These are phyloP conservation scores for Drosophila glabriapex DNA, from an alignment of 2,888 invertebrate species.

Conservation along the genomic window DNA sequence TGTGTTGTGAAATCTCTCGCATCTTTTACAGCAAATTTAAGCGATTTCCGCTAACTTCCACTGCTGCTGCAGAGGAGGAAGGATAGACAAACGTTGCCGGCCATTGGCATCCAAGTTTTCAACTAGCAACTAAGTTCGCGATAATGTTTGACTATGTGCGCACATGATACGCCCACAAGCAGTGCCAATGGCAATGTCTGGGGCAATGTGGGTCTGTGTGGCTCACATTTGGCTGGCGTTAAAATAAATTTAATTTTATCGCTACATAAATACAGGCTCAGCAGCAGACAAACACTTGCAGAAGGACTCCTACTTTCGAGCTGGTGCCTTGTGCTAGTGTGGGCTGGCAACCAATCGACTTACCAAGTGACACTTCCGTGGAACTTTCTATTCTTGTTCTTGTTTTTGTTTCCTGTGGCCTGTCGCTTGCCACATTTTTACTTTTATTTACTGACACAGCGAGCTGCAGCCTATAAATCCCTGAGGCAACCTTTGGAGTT, in stretches of 20 bases:
- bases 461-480: constrained; percentile 54
- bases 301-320: constrained; percentile 17
- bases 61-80: constrained; percentile 16
- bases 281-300: constrained; percentile 22
- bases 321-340: constrained; percentile 4
- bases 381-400: constrained; percentile 28
- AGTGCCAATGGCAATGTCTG: constrained; percentile 8
- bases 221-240: constrained; percentile 63
- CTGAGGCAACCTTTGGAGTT: constrained; percentile 31
- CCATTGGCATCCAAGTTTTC: constrained; percentile 58
- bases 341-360: constrained; percentile 50
- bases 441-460: constrained; percentile 50
- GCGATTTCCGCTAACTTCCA: constrained; percentile 67
- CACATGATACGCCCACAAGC: constrained; percentile 59
- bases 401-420: constrained; percentile 5
- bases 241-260: constrained; percentile 79
- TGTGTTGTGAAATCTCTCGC: constrained; percentile 40
- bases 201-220: constrained; percentile 20
- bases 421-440: constrained; percentile 44
- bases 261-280: constrained; percentile 73
- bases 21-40: constrained; percentile 63
- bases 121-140: constrained; percentile 67
- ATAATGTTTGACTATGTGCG: constrained; percentile 77
- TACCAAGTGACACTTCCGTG: constrained; percentile 71
- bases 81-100: constrained; percentile 55